phyloP scores from a whole-genome alignment of 1,140 invertebrate genomes.

The Micrasema longulum region DNA sequence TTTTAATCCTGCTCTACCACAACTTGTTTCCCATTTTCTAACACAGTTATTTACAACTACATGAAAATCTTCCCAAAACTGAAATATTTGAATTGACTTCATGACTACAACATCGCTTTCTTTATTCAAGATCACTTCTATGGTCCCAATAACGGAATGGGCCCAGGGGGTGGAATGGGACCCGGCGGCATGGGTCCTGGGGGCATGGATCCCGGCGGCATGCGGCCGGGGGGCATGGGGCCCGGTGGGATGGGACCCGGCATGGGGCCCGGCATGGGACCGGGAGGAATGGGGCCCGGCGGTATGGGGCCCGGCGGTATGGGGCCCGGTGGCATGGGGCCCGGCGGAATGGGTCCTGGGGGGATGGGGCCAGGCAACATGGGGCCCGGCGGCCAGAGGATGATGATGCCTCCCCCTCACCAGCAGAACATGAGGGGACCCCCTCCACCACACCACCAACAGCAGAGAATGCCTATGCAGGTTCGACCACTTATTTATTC shows the following conservation, averaged over 20 bases:
- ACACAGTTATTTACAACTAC: too few species aligned
- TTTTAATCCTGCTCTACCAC: too few species aligned
- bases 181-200: constrained; percentile 25
- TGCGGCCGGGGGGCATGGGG: constrained; percentile 42
- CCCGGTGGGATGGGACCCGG: constrained; percentile 30
- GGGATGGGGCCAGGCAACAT: constrained; percentile 58
- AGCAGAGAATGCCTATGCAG: constrained; percentile 56
- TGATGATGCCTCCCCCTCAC: constrained; percentile 54
- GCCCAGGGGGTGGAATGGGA: constrained; percentile 29
- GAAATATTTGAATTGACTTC: too few species aligned
- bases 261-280: constrained; percentile 5
- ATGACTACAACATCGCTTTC: too few species aligned
- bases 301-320: constrained; percentile 27
- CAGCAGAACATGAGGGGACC: constrained; percentile 58
- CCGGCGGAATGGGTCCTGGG: constrained; percentile 40
- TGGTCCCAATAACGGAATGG: constrained; percentile 50
- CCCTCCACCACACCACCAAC: constrained; percentile 63
- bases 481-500: constrained; percentile 9
- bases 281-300: constrained; percentile 24
- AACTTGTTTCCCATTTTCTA: too few species aligned
- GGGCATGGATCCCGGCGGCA: constrained; percentile 33
- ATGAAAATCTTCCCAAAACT: too few species aligned
- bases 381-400: constrained; percentile 62
- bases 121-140: constrained; percentile 49
- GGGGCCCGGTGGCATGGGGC: constrained; percentile 33